These are phyloP conservation scores for Rallus limicola DNA, from an alignment of 2,113 vertebrate genomes.

Conservation along the genomic window DNA sequence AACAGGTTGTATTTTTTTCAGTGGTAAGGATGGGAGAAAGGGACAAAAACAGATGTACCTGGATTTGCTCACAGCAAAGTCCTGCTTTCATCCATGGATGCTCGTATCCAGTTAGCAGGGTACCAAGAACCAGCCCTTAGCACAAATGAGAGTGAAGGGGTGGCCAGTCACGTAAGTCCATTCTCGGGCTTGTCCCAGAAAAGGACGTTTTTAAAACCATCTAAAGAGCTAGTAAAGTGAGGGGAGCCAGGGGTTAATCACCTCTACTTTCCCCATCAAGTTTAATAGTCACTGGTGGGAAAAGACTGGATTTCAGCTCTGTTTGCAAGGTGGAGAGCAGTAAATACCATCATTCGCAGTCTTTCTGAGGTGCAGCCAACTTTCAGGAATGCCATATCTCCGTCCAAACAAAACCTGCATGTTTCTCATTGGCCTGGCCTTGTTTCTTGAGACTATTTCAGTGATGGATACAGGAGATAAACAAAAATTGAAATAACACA, in stretches of 20 bases:
- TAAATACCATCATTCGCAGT: slow-evolving; percentile 63
- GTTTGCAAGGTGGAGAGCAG: slow-evolving; percentile 52
- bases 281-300: neutral
- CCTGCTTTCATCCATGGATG: neutral
- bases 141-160: rapidly evolving
- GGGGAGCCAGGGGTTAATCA: neutral
- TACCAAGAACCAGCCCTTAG: neutral
- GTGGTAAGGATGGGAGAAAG: neutral
- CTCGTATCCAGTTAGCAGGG: rapidly evolving
- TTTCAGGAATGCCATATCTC: slow-evolving; percentile 62
- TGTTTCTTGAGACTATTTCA: slow-evolving; percentile 28
- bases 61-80: neutral
- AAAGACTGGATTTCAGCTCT: slow-evolving; percentile 35
- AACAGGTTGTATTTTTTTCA: neutral
- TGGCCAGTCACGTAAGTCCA: neutral
- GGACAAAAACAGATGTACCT: neutral
- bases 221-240: neutral
- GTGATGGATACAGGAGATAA: slow-evolving; percentile 67
- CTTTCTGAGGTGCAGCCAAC: slow-evolving; percentile 69
- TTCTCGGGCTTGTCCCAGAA: neutral
- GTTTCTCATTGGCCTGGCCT: slow-evolving; percentile 62
- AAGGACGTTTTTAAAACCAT: neutral
- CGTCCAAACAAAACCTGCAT: slow-evolving; percentile 67
- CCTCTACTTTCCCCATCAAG: neutral
- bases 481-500: slow-evolving; percentile 52